Base-by-base conservation (phyloP, 2,113 vertebrate species). In the Leucosticte australis region DNA sequence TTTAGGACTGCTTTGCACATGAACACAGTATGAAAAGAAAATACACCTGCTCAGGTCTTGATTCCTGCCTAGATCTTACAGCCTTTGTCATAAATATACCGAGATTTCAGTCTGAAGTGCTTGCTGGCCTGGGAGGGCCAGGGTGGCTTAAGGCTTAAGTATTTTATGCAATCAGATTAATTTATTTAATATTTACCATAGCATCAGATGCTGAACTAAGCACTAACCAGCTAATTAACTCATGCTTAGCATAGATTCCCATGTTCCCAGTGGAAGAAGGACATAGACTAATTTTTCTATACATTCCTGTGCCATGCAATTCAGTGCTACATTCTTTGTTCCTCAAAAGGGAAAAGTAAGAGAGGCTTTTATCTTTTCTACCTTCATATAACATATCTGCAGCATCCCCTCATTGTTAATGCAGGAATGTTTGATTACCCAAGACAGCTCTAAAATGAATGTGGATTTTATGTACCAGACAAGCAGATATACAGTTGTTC, bases 371-470 rank as follows among this genome's bases (percentile, higher is more conserved):
- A 28, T 39, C 50, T 88, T 44, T 90, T 73, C 46, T 76, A 30
- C 41, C 16, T 65, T 60, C 15, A 21, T 37, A 20, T 20, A 83
- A 71, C 10, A 26, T 27, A 63, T 18, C 19, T 55, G 78, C 76
- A 90, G 35, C 64, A 75, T 35, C 15, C 22, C 10, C 33, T 81
- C 46, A 91, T 6, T 87, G 31, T 59, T 93, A 86, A 76, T 86
- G 60, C 60, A 92, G 87, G 42, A 90, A 85, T 52, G 46, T 85
- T 93, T 94, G 83, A 92, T 91, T 93, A 89, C 46, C 89, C 80
- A 83, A 89, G 77, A 83, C 49, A 83, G 59, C 18, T 41, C 65
- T 52, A 74, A 67, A 90, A 22, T 37, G 68, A 92, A 82, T 16
- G 56, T 56, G 59, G 70, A 83, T 94, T 96, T 86, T 69, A 88